Evolutionary conservation across 92 coral and sea anemone species (phyloP).

Genomic region (Desmophyllum pertusum): DNA sequence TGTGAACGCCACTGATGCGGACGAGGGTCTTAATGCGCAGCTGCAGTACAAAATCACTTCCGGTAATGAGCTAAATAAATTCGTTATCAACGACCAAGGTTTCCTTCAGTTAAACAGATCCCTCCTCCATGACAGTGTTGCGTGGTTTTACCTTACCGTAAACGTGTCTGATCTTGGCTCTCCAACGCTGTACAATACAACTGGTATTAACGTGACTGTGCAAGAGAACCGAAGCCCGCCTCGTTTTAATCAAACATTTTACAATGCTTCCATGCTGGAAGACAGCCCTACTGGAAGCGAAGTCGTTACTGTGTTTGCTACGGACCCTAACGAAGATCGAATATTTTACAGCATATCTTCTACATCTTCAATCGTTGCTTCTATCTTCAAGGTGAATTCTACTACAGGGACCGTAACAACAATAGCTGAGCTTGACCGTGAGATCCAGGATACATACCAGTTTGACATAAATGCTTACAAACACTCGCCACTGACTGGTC

Average conservation of each 20-base stretch:
- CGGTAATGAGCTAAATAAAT: slow-evolving; percentile 35
- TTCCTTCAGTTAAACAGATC: slow-evolving; percentile 41
- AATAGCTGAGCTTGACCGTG: slow-evolving; percentile 37
- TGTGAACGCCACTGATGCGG: slow-evolving; percentile 56
- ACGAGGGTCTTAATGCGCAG: slow-evolving; percentile 45
- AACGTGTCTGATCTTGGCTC: slow-evolving; percentile 58
- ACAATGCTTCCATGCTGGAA: slow-evolving; percentile 44
- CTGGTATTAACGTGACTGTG: slow-evolving; percentile 24
- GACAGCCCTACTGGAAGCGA: slow-evolving; percentile 38
- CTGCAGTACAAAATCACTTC: slow-evolving; percentile 37
- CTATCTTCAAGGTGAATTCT: slow-evolving; percentile 25
- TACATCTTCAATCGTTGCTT: slow-evolving; percentile 18
- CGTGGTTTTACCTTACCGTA: slow-evolving; percentile 33
- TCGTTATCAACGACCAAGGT: slow-evolving; percentile 35
- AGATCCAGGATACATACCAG: slow-evolving; percentile 20
- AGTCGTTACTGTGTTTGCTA: slow-evolving; percentile 34
- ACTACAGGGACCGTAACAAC: slow-evolving; percentile 40
- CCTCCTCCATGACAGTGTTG: slow-evolving; percentile 39
- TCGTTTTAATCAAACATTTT: slow-evolving; percentile 32
- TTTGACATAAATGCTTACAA: slow-evolving; percentile 46
- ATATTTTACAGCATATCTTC: slow-evolving; percentile 32
- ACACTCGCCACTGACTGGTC: slow-evolving; percentile 46
- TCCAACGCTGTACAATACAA: slow-evolving; percentile 38
- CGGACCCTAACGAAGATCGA: slow-evolving; percentile 48
- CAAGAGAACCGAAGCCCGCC: slow-evolving; percentile 50